Percentiles rank a stretch among this genome's conserved stretches.
phyloP scores from a whole-genome alignment of 2,113 vertebrate genomes.

The Reinhardtius hippoglossoides region DNA sequence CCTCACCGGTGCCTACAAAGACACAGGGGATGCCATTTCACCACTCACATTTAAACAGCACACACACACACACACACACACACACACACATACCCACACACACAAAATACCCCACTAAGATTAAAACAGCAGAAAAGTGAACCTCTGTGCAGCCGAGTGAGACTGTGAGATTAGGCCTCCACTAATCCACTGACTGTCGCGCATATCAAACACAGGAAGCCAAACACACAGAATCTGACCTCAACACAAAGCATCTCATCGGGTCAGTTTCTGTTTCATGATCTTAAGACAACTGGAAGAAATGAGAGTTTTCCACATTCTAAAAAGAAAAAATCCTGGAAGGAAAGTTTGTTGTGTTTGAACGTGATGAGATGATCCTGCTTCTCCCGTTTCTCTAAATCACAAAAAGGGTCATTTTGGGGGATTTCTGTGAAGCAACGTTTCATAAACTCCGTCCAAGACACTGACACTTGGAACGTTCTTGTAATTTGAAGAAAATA shows the following conservation, averaged over 20 bases:
- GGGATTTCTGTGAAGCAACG: too few species aligned
- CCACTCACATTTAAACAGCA: conserved; percentile 79
- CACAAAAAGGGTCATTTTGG: too few species aligned
- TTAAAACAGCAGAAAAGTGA: conserved; percentile 78
- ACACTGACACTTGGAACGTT: too few species aligned
- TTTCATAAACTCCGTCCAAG: too few species aligned
- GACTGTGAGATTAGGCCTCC: conserved; percentile 68
- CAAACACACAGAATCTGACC: conserved; percentile 37
- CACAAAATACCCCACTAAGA: conserved; percentile 44
- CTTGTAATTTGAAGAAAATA: too few species aligned
- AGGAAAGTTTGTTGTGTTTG: neutral
- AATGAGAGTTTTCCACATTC: too few species aligned
- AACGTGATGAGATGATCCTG: neutral
- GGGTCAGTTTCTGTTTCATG: neutral
- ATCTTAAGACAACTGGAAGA: neutral
- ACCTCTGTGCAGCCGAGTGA: conserved; percentile 73
- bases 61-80: conserved; percentile 29
- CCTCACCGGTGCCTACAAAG: conserved; percentile 84
- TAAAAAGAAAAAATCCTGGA: too few species aligned
- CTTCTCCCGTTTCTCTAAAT: neutral
- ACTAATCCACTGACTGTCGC: conserved; percentile 62
- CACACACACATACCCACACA: neutral
- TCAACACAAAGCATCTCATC: conserved; percentile 12
- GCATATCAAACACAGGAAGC: conserved; percentile 56
- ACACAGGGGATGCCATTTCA: conserved; percentile 82